Evolutionary conservation across 2,888 invertebrate species (phyloP), one percentile per base, ranked within the genome.

Genomic region (Strigamia transsilvanica): DNA sequence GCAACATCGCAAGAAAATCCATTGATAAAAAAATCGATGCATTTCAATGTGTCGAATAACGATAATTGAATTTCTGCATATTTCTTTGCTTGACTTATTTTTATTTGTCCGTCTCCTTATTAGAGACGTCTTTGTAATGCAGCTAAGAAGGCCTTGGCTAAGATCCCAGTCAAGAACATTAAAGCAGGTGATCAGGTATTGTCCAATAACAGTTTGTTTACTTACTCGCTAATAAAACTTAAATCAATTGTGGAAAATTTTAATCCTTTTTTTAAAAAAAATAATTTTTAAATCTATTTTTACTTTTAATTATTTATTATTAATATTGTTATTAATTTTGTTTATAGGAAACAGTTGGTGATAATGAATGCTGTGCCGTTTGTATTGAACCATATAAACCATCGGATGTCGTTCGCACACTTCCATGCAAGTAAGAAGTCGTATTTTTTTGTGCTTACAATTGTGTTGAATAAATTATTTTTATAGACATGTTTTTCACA

Each of bases 301-400:
- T 42, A 9, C 41, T 79, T 34, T n/a, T 34, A 18, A 18, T 34
- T 34, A 34, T 15, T 79, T 41, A 32, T 34, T 78, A 27, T 84
- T 82, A 3, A 27, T n/a, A n/a, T n/a, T n/a, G 27, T 27, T 27
- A 27, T 27, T 27, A 27, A 27, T 27, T 27, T 27, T 27, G n/a
- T 27, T 83, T 78, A 82, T 89, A 94, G 94, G 94, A 94, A 88
- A 90, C 93, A 81, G 92, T 92, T 86, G 92, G 92, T 21, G 96
- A 96, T 85, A 93, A 93, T 85, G 97, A 97, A 88, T 95, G 95
- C 87, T 98, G 97, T 89, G 97, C 97, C 84, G 94, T 98, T 85
- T 98, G 97, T 89, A 96, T 98, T 87, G 97, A 98, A 88, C 93
- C 94, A 6, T 98, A 97, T 89, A 94, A 94, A 90, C 91, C 93